A percentile compares a stretch with the other conserved stretches of the same genome.
Conservation (phyloP, 2,113 vertebrate species). For the Isichthys henryi region DNA sequence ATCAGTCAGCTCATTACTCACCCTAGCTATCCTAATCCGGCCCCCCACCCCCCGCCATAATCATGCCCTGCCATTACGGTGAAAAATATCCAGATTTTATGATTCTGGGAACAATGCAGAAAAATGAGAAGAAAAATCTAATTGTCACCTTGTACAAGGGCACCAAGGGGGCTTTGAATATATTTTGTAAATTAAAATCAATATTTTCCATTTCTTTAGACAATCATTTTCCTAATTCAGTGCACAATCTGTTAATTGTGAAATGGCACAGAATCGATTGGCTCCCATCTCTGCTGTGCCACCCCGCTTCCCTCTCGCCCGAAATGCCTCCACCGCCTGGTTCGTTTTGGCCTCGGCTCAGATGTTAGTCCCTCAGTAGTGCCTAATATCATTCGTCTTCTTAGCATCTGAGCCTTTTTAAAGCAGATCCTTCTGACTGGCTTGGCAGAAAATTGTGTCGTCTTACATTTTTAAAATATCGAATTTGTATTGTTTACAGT, state of each 20-base stretch:
- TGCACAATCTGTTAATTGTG: slow-evolving; percentile 81
- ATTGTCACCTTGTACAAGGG: slow-evolving; percentile 21
- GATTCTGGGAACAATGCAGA: slow-evolving; percentile 13
- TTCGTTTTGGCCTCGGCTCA: neutral
- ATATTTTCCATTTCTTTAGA: slow-evolving; percentile 84
- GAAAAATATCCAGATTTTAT: slow-evolving; percentile 25
- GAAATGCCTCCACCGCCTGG: neutral
- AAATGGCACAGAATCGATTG: slow-evolving; percentile 85
- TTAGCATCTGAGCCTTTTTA: neutral
- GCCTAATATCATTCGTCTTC: neutral
- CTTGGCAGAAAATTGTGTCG: neutral
- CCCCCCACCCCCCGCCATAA: neutral
- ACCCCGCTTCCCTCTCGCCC: slow-evolving; percentile 12
- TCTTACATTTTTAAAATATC: neutral
- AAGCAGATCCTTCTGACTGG: neutral
- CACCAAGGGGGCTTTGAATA: slow-evolving; percentile 51
- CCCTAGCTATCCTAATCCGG: neutral
- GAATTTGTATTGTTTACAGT: neutral
- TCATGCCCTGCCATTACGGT: slow-evolving; percentile 4
- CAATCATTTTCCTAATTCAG: slow-evolving; percentile 82
- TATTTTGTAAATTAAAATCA: slow-evolving; percentile 88
- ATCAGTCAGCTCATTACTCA: neutral
- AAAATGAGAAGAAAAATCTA: slow-evolving; percentile 8
- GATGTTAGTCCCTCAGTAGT: neutral
- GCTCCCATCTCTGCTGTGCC: slow-evolving; percentile 48